phyloP scores from a whole-genome alignment of 2,888 invertebrate species.

The Esperia sulphurella region DNA sequence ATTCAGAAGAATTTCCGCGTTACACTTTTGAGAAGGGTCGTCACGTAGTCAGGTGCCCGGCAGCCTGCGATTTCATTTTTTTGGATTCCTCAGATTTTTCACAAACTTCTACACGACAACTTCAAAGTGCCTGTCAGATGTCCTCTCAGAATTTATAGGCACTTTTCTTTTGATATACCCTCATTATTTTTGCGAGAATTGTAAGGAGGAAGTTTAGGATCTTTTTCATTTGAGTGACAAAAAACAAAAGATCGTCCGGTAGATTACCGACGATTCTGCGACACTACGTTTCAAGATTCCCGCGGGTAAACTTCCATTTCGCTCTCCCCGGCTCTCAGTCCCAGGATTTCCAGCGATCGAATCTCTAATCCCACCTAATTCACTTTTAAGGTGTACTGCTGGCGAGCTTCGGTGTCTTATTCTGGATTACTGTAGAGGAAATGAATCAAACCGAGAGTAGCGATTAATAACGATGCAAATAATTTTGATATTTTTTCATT shows the following conservation, averaged over 20 bases:
- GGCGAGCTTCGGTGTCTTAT: background rate
- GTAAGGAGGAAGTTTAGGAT: conserved; percentile 16
- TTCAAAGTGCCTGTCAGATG: conserved; percentile 8
- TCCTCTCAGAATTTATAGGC: conserved; percentile 2
- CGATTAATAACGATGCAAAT: background rate
- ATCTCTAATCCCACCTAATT: conserved; percentile 30
- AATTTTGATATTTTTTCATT: background rate
- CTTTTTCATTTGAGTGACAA: conserved; percentile 23
- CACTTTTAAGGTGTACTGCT: conserved; percentile 23
- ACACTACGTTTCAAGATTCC: background rate
- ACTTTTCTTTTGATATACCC: conserved; percentile 2
- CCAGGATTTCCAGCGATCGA: conserved; percentile 22
- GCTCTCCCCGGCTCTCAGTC: conserved; percentile 8
- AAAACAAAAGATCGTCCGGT: conserved; percentile 24
- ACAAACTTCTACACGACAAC: conserved; percentile 5
- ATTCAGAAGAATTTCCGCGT: background rate
- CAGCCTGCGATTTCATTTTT: conserved; percentile 2
- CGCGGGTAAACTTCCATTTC: conserved; percentile 1
- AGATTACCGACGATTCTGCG: conserved; percentile 13
- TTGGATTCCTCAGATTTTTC: background rate
- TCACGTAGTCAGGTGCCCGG: background rate
- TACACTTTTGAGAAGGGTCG: background rate
- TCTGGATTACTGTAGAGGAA: background rate
- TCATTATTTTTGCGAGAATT: conserved; percentile 21
- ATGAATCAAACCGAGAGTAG: background rate